These are phyloP conservation scores for Zootermopsis nevadensis DNA, from an alignment of 2,888 invertebrate genomes.

Conservation along the genomic window DNA sequence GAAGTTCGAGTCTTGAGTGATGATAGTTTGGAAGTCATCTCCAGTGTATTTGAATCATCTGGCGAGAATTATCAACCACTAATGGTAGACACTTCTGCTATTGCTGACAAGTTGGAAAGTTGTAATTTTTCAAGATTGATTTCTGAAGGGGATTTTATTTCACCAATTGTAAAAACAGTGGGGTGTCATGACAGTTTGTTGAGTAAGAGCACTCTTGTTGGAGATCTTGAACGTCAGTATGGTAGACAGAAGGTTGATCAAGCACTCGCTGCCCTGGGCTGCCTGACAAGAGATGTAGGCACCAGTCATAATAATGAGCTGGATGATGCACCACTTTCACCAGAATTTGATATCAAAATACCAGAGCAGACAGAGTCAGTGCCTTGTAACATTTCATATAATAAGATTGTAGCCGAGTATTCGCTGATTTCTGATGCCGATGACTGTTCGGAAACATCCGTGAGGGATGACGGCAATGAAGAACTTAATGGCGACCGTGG, in stretches of 20 bases:
- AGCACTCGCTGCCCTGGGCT: neutral
- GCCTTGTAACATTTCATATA: neutral
- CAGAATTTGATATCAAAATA: constrained; percentile 18
- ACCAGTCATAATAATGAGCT: no score
- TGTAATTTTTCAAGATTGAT: neutral
- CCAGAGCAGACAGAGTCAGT: neutral
- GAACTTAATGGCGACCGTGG: no score
- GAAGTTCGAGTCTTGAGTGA: neutral
- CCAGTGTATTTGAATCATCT: neutral
- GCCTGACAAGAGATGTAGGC: neutral
- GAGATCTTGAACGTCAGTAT: neutral
- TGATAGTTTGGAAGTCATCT: neutral
- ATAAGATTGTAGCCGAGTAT: neutral
- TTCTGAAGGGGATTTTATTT: neutral
- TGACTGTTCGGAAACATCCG: neutral
- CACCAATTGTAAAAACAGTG: neutral
- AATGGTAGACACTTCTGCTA: neutral
- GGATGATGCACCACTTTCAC: neutral
- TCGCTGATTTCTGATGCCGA: constrained; percentile 23
- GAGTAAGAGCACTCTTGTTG: neutral
- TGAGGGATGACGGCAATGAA: neutral
- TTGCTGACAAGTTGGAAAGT: neutral
- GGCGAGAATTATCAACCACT: neutral
- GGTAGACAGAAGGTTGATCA: neutral
- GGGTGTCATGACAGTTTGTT: neutral